Evolutionary conservation across 2,888 invertebrate species (phyloP).

Genomic region (Mythimna impura): DNA sequence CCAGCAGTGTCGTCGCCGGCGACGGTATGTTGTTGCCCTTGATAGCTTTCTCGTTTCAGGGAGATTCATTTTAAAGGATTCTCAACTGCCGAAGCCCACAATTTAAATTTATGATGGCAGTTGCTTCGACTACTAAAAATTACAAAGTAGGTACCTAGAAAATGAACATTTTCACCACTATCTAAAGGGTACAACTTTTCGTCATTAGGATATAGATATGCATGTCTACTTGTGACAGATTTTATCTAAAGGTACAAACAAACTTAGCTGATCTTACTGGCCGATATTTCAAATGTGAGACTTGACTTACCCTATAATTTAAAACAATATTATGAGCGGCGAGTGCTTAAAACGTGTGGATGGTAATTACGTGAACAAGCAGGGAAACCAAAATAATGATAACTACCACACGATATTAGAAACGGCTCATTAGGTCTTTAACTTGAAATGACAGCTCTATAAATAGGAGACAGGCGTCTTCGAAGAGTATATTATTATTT

Average conservation of each 20-base stretch:
- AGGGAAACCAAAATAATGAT: conserved; percentile 78
- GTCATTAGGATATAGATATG: neutral
- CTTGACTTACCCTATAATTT: conserved; percentile 29
- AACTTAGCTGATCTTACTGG: neutral
- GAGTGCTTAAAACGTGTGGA: conserved; percentile 68
- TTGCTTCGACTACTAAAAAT: neutral
- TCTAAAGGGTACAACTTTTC: neutral
- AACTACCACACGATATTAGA: conserved; percentile 85
- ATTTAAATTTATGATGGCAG: conserved; percentile 28
- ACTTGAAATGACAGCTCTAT: conserved; percentile 87
- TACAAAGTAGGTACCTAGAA: neutral
- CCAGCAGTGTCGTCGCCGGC: conserved; percentile 61
- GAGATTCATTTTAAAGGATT: conserved; percentile 53
- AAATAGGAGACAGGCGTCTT: conserved; percentile 81
- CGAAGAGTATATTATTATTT: conserved; percentile 75
- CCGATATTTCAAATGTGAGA: conserved; percentile 1
- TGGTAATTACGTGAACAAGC: conserved; percentile 85
- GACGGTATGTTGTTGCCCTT: conserved; percentile 65
- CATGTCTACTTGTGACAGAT: neutral
- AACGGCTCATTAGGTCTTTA: conserved; percentile 89
- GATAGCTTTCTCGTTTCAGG: conserved; percentile 65
- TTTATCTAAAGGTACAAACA: neutral
- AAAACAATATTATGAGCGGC: conserved; percentile 48
- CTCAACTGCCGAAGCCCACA: conserved; percentile 20
- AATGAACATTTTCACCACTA: neutral